Evolutionary conservation across 2,888 invertebrate genomes (phyloP), one percentile per base, ranked within the genome.

Genomic region (Cabera pusaria): DNA sequence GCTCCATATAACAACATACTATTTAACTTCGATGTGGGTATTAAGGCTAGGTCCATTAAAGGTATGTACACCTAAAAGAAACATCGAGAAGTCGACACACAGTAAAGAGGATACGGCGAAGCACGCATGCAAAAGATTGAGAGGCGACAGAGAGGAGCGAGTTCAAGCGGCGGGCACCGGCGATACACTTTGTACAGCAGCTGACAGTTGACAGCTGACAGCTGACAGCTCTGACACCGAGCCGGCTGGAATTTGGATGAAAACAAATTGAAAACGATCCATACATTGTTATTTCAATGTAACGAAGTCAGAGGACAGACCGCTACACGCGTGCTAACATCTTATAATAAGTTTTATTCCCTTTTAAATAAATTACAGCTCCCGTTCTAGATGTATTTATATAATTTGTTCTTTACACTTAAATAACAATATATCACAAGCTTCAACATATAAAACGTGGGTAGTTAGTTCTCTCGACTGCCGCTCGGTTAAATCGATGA

Each of bases 341-440:
- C 75, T 73, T 80, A 80, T 67, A 71, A 59, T 78, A 82, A 63
- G 17, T 31, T 34, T 25, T 24, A 56, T 60, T 64, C 59, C 64
- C 62, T 65, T 74, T 65, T 42, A 42, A 36, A 41, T 72, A 77
- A 73, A 74, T 74, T 79, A 80, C 76, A 80, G 68, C 74, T 70
- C 62, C 71, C 49, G 58, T 45, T 79, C 71, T 77, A 77, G 74
- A 76, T 78, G 77, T 80, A 78, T 78, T 76, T 72, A 79, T 72
- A 79, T 74, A 69, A 81, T 78, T 78, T 82, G 75, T 72, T 75
- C 78, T 77, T 87, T 87, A 87, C 87, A 86, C 86, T 84, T 87
- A 86, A 87, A 87, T 87, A 87, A 87, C 87, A 87, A 87, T 85
- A 85, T 87, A 86, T 87, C 87, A 87, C 87, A 87, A 86, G 86